These are phyloP conservation scores for Chauna torquata DNA, from an alignment of 2,113 vertebrate species.

Conservation along the genomic window DNA sequence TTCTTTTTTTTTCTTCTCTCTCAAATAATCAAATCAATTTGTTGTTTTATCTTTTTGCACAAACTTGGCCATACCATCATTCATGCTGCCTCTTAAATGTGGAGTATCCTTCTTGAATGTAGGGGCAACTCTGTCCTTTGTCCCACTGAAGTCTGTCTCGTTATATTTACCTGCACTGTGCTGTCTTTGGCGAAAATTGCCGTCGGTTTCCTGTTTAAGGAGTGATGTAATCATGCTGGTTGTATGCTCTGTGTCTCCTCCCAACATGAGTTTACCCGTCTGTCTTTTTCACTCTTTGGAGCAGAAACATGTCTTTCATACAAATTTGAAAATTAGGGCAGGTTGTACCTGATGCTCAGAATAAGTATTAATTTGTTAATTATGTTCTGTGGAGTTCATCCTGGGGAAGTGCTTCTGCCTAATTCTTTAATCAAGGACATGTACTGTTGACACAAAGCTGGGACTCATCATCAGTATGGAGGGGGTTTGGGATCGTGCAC, in stretches of 20 bases:
- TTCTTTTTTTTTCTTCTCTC: not conserved
- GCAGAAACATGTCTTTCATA: not conserved
- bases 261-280: not conserved
- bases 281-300: not conserved
- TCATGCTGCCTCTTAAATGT: not conserved
- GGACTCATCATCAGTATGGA: not conserved
- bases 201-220: not conserved
- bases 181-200: not conserved
- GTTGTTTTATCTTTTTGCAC: not conserved
- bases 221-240: not conserved
- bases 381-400: not conserved
- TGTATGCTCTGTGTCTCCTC: not conserved
- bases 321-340: not conserved
- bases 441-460: not conserved
- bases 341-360: not conserved
- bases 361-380: not conserved
- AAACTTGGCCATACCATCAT: not conserved
- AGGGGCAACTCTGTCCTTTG: not conserved
- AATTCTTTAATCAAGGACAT: not conserved
- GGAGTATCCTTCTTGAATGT: not conserved
- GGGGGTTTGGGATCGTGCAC: not conserved
- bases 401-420: not conserved
- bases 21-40: not conserved
- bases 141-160: not conserved
- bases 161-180: rapidly evolving